Percentiles rank a stretch among this genome's conserved stretches.
Conservation (phyloP, 2,888 invertebrate genomes). For the Leptopterna dolabrata region DNA sequence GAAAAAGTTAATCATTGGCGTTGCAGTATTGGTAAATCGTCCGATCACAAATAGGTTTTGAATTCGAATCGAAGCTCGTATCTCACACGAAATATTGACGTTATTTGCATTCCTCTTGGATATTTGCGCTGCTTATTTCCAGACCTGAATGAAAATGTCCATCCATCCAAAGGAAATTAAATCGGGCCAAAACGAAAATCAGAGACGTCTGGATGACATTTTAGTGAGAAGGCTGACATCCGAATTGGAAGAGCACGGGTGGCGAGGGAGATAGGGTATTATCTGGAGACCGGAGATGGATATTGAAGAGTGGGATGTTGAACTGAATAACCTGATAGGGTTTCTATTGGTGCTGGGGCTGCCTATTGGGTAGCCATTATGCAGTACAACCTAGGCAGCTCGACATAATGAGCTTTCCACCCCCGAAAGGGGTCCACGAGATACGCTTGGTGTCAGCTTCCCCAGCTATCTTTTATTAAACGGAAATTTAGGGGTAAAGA, state of each 20-base stretch:
- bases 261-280: slow-evolving; percentile 30
- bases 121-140: not conserved
- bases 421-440: slow-evolving; percentile 6
- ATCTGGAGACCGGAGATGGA: slow-evolving; percentile 50
- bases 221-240: slow-evolving; percentile 46
- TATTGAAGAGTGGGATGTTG: slow-evolving; percentile 52
- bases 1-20: no score
- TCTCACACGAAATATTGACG: not conserved
- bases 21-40: no score
- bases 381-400: slow-evolving; percentile 49
- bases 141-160: not conserved
- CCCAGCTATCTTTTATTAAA: slow-evolving; percentile 49
- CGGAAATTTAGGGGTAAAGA: slow-evolving; percentile 52
- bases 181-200: slow-evolving; percentile 33
- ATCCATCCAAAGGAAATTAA: slow-evolving; percentile 46
- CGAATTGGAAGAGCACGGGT: slow-evolving; percentile 31
- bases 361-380: slow-evolving; percentile 44
- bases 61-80: not conserved
- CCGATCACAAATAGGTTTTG: not conserved
- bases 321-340: slow-evolving; percentile 51
- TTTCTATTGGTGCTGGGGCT: slow-evolving; percentile 38
- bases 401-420: slow-evolving; percentile 38
- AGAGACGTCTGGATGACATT: slow-evolving; percentile 38
- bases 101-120: not conserved
- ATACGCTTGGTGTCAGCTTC: slow-evolving; percentile 50